Conservation (phyloP, 2,113 vertebrate genomes). For the Spea bombifrons region DNA sequence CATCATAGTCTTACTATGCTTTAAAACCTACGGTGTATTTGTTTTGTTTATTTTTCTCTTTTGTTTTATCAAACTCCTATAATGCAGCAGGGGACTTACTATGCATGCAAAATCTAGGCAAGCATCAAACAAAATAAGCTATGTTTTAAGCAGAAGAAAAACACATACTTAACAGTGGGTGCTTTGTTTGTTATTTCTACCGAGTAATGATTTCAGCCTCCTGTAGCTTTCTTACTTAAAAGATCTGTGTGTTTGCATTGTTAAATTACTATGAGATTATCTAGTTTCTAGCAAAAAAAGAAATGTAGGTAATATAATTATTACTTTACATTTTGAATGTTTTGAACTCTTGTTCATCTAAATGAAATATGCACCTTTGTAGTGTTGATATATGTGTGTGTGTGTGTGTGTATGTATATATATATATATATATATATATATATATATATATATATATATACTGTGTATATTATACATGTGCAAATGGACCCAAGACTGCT, state of each 20-base stretch:
- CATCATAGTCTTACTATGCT: not conserved
- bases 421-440: no score
- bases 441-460: no score
- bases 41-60: not conserved
- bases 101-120: not conserved
- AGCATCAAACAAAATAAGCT: not conserved
- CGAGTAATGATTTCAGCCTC: not conserved
- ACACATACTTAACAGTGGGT: not conserved
- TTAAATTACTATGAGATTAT: not conserved
- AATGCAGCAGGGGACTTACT: slow-evolving; percentile 15
- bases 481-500: no score
- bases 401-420: no score
- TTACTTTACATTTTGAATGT: no score
- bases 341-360: no score
- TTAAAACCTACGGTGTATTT: not conserved
- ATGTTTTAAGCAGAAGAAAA: not conserved
- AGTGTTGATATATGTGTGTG: no score
- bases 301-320: no score
- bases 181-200: not conserved
- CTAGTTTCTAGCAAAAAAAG: not conserved
- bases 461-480: no score
- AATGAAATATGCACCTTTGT: no score
- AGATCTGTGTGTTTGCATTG: not conserved
- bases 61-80: not conserved
- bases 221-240: not conserved